These are phyloP conservation scores for Cavia porcellus DNA, from an alignment of 2,113 vertebrate genomes.

Conservation along the genomic window DNA sequence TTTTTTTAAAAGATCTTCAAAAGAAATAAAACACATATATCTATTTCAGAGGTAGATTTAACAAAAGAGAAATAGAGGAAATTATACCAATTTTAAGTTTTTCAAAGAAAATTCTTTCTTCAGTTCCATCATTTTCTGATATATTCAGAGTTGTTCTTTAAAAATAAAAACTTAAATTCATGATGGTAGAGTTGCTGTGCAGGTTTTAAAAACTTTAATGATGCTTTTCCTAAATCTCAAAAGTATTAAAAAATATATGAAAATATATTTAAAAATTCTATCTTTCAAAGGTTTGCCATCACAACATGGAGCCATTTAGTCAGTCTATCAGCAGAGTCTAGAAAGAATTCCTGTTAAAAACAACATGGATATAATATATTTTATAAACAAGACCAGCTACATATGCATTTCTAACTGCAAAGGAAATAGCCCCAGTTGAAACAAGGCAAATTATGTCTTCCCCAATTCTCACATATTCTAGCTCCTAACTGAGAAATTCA, in stretches of 20 bases:
- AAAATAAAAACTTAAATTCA: slow-evolving; percentile 10
- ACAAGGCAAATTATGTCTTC: not conserved
- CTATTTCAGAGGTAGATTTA: not conserved
- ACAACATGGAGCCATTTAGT: not conserved
- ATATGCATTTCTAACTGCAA: not conserved
- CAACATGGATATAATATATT: not conserved
- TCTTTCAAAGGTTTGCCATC: not conserved
- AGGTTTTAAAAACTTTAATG: not conserved
- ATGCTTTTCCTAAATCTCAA: not conserved
- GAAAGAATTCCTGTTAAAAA: not conserved
- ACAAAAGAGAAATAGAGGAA: not conserved
- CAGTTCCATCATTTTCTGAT: not conserved
- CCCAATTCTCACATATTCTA: not conserved
- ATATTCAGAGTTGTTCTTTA: not conserved
- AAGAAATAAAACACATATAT: slow-evolving; percentile 22
- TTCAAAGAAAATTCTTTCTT: not conserved
- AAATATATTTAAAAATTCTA: not conserved
- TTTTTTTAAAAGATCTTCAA: not conserved
- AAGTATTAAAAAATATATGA: not conserved
- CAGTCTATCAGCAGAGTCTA: not conserved
- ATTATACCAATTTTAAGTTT: slow-evolving; percentile 13
- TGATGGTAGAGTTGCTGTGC: not conserved
- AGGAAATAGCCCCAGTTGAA: not conserved
- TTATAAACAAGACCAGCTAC: not conserved
- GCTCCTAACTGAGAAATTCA: not conserved